phyloP scores from a whole-genome alignment of 2,888 invertebrate genomes.

The Diaphora mendica region DNA sequence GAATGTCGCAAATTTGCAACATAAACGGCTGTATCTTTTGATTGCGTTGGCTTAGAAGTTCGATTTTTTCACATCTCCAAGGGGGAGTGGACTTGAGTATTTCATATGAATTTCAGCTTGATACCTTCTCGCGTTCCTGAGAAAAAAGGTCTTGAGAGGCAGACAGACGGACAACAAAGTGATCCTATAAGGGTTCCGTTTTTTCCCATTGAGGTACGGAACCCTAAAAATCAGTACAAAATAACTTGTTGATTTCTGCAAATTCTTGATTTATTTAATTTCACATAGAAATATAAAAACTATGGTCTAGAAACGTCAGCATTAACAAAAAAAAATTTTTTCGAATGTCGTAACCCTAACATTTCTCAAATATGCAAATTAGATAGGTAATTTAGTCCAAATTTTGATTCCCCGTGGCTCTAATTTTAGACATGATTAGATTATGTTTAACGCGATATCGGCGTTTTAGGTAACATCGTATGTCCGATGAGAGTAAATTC shows the following conservation, averaged over 20 bases:
- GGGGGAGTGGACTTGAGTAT: too few species aligned
- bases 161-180: too few species aligned
- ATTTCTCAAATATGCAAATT: constrained; percentile 62
- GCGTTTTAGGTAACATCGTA: constrained; percentile 43
- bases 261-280: not conserved
- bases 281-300: not conserved
- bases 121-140: too few species aligned
- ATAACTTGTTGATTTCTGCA: too few species aligned
- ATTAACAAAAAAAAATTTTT: not conserved
- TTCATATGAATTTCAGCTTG: too few species aligned
- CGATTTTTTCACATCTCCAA: too few species aligned
- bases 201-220: too few species aligned
- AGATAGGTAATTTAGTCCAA: constrained; percentile 46
- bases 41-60: too few species aligned
- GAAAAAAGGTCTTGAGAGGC: too few species aligned
- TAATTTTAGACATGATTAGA: constrained; percentile 47
- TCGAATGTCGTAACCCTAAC: constrained; percentile 33
- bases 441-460: constrained; percentile 46
- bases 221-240: not conserved
- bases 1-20: too few species aligned
- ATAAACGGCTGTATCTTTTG: too few species aligned
- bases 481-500: constrained; percentile 21
- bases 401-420: constrained; percentile 55
- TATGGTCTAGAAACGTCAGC: not conserved
- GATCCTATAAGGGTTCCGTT: too few species aligned